Base-by-base conservation (phyloP, 2,113 vertebrate species). In the Sprattus sprattus region DNA sequence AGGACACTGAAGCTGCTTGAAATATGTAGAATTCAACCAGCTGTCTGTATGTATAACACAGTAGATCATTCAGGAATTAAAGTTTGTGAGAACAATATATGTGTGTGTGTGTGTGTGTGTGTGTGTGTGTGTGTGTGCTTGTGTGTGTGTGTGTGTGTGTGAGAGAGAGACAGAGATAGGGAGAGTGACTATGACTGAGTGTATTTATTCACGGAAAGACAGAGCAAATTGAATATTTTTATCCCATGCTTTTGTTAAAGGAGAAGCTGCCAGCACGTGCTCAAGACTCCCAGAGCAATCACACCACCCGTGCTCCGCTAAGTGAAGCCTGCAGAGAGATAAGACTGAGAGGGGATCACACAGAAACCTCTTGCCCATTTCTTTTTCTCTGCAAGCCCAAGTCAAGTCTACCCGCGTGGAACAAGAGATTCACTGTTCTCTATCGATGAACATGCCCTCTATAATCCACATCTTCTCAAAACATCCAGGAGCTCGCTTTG, bases 81-180 rank as follows among this genome's bases (percentile, higher is more conserved):
- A 39, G 39, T 39, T 39, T 39, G 39, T 39, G 39, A 39, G 2
- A 39, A 39, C 1, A 39, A 39, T 86, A 81, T 81, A 22, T 82
- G 44, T 82, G 87, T 85, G 75, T 81, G 84, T 82, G 49, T 85
- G 25, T 54, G 86, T 85, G 45, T 87, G 85, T 16, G 25, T 20
- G 60, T 85, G 50, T 64, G 57, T 22, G 85, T 75, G 80, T n/a
- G 15, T 82, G 45, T 83, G 52, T 1, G 44, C 46, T 45, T 44
- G n/a, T 50, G 64, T 49, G 25, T 82, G 57, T 46, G 9, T 39
- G 82, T 1, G 54, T 28, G 15, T 57, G 82, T 45, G 2, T 16
- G 49, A 82, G 49, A 8, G 8, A 9, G 25, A 22, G 44, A 47
- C 78, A 81, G 67, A 88, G 45, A 50, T 13, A 16, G 64, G 39